Percentiles rank a stretch among this genome's conserved stretches.
Conservation (phyloP, 2,113 vertebrate genomes). For the Gasterosteus nipponicus region DNA sequence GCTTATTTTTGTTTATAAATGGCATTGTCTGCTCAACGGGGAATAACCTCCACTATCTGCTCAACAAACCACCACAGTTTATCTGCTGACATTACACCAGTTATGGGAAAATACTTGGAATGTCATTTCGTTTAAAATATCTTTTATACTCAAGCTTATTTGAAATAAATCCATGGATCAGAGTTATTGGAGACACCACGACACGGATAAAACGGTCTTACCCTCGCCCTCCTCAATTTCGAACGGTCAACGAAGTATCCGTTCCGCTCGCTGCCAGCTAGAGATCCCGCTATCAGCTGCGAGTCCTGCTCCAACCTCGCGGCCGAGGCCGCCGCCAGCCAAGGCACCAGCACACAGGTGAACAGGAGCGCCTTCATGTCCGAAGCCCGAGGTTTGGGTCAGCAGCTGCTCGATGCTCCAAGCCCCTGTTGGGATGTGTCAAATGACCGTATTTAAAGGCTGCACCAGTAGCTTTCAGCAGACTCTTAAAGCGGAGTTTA, state of each 20-base stretch:
- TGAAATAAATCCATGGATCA: not conserved
- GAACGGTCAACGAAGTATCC: conserved; percentile 56
- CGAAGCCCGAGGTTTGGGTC: conserved; percentile 45
- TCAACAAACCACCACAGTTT: not conserved
- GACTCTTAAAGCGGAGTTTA: conserved; percentile 84
- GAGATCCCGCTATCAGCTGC: conserved; percentile 53
- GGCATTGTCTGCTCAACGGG: too few relatives aligned
- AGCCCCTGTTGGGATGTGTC: conserved; percentile 81
- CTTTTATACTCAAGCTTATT: not conserved
- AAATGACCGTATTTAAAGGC: conserved; percentile 95
- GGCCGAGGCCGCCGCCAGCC: conserved; percentile 79
- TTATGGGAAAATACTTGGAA: not conserved
- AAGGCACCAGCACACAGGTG: conserved; percentile 81
- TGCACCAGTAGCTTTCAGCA: conserved; percentile 88
- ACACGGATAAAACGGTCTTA: conserved; percentile 48
- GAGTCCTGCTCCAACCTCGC: conserved; percentile 31
- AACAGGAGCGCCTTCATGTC: conserved; percentile 79
- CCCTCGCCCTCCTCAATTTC: conserved; percentile 69
- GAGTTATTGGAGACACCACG: not conserved
- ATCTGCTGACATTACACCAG: not conserved
- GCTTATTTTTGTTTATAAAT: not conserved
- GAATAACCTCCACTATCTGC: not conserved
- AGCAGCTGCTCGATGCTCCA: conserved; percentile 61
- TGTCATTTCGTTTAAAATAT: not conserved
- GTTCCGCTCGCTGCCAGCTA: conserved; percentile 45